phyloP scores from a whole-genome alignment of 2,113 vertebrate species.

The Empidonax alnorum region DNA sequence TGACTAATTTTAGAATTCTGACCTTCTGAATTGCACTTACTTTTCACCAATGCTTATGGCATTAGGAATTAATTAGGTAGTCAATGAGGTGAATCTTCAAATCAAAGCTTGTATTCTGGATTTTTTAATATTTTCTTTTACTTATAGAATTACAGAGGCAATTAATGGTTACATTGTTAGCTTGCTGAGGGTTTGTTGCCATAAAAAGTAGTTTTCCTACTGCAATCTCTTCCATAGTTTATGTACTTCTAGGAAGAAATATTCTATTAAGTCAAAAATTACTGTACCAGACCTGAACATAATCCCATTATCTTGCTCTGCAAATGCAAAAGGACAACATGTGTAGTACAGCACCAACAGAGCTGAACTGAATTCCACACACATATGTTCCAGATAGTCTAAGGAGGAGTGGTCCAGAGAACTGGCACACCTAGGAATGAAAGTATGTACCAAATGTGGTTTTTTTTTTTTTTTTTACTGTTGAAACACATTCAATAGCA shows the following conservation, averaged over 20 bases:
- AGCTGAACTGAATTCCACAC: background rate
- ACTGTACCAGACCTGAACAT: background rate
- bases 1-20: slow-evolving; percentile 73
- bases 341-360: background rate
- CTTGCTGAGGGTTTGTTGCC: slow-evolving; percentile 7
- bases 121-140: slow-evolving; percentile 70
- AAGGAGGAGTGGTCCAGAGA: background rate
- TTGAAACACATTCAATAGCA: background rate
- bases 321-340: background rate
- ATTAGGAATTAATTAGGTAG: slow-evolving; percentile 78
- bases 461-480: background rate
- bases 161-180: slow-evolving; percentile 46
- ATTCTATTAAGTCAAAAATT: background rate
- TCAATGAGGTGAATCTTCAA: slow-evolving; percentile 75
- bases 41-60: slow-evolving; percentile 78
- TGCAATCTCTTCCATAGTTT: background rate
- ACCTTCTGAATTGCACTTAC: slow-evolving; percentile 76
- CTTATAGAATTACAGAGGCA: slow-evolving; percentile 55
- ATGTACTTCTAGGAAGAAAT: background rate
- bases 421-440: background rate
- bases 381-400: background rate
- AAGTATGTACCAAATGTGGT: background rate
- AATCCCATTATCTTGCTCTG: background rate
- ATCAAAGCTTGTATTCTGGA: slow-evolving; percentile 69
- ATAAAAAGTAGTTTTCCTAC: slow-evolving; percentile 39